Evolutionary conservation across 2,888 invertebrate species (phyloP), one percentile per base, ranked within the genome.

Genomic region (Phania funesta): DNA sequence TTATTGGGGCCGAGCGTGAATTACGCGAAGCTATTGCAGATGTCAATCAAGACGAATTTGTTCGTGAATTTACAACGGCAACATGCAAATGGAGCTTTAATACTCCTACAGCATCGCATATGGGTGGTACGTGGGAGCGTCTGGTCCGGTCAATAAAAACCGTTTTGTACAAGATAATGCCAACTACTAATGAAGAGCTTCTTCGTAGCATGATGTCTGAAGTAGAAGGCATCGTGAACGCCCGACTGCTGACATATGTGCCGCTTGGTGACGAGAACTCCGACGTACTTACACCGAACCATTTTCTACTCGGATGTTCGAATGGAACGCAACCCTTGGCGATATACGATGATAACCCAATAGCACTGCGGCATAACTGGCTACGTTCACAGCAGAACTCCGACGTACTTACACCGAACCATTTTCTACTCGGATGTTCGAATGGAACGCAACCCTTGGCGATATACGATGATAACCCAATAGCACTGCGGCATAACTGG

Each of bases 291-390:
- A 70, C 62, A 3, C 80, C 68, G 6, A 80, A 80, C 38, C 62
- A 75, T 58, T 68, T 80, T 18, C 52, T 74, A 50, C 3, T 79
- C 0, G 60, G 73, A 16, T 58, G 60, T 41, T 60, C 60, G 26
- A 79, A 52, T 16, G 73, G 73, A 16, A 52, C 74, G 22, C 73
- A 79, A 60, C 73, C 79, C 5, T 32, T 78, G 8, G 74, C 83
- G 3, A 41, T 22, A 26, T 64, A 48, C 20, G n/a, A 54, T 24
- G 74, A 74, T n/a, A 54, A 41, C 24, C 41, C 29, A 13, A 26
- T 62, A 22, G 22, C 41, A 24, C 65, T 73, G 35, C 54, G 54
- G 16, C 46, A 65, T 22, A 65, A 54, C 20, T 74, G 74, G 74
- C 54, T 56, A 29, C 29, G 29, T 8, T 29, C 29, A 9, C 29